Conservation (phyloP, 1,140 invertebrate species). For the Lasioglossum albipes region DNA sequence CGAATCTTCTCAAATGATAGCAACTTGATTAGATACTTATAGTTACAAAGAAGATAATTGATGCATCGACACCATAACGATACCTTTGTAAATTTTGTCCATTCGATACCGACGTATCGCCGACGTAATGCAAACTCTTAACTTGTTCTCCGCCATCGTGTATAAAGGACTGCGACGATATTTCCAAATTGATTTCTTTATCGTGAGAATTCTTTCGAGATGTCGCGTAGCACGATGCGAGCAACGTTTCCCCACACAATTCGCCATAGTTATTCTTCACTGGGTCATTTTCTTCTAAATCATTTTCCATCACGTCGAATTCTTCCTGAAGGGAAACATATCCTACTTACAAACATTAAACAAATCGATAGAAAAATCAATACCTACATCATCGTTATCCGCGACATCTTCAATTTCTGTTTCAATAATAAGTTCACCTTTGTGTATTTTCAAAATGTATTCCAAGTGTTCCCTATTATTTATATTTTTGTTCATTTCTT, state of each 20-base stretch:
- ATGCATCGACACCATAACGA: background rate
- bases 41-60: background rate
- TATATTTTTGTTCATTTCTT: constrained; percentile 2
- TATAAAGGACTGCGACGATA: constrained; percentile 2
- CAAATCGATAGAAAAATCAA: background rate
- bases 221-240: constrained; percentile 66
- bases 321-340: constrained; percentile 60
- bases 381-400: constrained; percentile 70
- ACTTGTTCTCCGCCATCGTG: constrained; percentile 14
- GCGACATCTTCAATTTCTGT: constrained; percentile 61
- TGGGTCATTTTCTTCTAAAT: constrained; percentile 73
- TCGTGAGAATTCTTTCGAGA: constrained; percentile 16
- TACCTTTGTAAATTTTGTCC: constrained; percentile 36
- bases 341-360: background rate
- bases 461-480: constrained; percentile 66
- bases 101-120: background rate
- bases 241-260: constrained; percentile 69
- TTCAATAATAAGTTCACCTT: constrained; percentile 55
- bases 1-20: constrained; percentile 1
- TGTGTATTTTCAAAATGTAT: constrained; percentile 67
- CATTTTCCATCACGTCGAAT: constrained; percentile 70
- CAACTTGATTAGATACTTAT: background rate
- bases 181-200: constrained; percentile 13
- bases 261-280: constrained; percentile 66
- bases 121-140: constrained; percentile 14